phyloP scores from a whole-genome alignment of 2,113 vertebrate species.

The Podiceps cristatus region DNA sequence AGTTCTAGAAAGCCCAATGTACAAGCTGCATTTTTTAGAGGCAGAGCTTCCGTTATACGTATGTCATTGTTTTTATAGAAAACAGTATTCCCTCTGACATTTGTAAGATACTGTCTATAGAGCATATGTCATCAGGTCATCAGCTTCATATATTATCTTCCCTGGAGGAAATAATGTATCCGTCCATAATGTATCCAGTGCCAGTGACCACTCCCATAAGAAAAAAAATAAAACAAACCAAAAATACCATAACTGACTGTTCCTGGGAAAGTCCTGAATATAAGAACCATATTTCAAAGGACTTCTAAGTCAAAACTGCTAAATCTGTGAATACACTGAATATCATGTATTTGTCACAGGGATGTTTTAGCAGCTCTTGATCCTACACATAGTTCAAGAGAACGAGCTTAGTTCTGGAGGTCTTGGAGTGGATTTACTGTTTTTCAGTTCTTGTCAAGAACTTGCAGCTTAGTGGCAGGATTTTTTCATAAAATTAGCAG shows the following conservation, averaged over 20 bases:
- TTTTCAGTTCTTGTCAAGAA: not conserved
- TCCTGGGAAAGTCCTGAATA: not conserved
- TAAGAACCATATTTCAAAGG: not conserved
- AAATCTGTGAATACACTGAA: not conserved
- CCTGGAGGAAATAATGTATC: not conserved
- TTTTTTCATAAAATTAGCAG: not conserved
- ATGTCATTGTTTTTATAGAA: constrained; percentile 31
- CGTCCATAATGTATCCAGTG: not conserved
- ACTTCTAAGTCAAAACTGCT: not conserved
- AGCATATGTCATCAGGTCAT: constrained; percentile 3
- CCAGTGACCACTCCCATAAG: not conserved
- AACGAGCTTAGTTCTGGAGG: not conserved
- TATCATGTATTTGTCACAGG: not conserved
- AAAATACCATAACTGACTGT: not conserved
- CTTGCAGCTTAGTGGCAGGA: not conserved
- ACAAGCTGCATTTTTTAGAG: not conserved
- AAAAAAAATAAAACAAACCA: not conserved
- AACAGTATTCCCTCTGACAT: constrained; percentile 10
- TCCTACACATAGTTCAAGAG: not conserved
- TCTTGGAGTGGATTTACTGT: not conserved
- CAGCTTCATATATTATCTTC: constrained; percentile 3
- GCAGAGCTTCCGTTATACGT: not conserved
- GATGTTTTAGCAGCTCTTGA: not conserved
- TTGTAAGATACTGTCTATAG: not conserved
- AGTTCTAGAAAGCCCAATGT: not conserved